Evolutionary conservation across 30 jellyfish, hydroid and myxozoan species (phyloP).

Genomic region (Aurelia aurita): DNA sequence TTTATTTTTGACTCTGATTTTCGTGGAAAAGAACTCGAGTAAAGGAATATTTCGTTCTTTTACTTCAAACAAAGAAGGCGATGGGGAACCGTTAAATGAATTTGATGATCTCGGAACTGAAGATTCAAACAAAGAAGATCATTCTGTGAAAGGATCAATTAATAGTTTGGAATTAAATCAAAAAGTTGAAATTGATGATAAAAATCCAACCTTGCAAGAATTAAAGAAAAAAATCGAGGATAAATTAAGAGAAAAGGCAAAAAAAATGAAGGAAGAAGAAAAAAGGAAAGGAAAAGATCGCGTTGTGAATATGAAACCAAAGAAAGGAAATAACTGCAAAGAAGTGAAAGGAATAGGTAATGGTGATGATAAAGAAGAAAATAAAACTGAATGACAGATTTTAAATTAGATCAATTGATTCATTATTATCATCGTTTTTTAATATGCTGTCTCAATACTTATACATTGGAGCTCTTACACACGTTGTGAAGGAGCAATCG

Average conservation of each 20-base stretch:
- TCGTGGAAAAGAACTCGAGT: too few relatives aligned
- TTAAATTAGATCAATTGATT: too few relatives aligned
- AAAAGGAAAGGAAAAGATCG: constrained; percentile 29
- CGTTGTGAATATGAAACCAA: constrained; percentile 35
- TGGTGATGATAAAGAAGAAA: constrained; percentile 3
- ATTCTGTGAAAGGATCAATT: constrained; percentile 32
- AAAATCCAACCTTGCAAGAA: constrained; percentile 44
- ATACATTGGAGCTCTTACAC: too few relatives aligned
- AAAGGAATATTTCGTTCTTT: too few relatives aligned
- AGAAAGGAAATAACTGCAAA: constrained; percentile 17
- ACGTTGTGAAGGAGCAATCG: too few relatives aligned
- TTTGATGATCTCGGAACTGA: not conserved
- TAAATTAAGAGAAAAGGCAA: constrained; percentile 15
- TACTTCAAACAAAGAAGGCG: not conserved
- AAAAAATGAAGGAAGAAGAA: constrained; percentile 43
- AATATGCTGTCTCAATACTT: too few relatives aligned
- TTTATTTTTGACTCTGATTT: too few relatives aligned
- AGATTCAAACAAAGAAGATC: constrained; percentile 9
- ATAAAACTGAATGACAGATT: not conserved
- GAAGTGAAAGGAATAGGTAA: constrained; percentile 12
- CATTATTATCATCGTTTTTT: too few relatives aligned
- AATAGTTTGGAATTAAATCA: constrained; percentile 31
- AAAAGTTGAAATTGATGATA: constrained; percentile 46
- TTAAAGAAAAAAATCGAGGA: constrained; percentile 33
- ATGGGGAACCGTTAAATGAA: constrained; percentile 5